These are phyloP conservation scores for Coleophora deauratella DNA, from an alignment of 2,888 invertebrate genomes.

Conservation along the genomic window DNA sequence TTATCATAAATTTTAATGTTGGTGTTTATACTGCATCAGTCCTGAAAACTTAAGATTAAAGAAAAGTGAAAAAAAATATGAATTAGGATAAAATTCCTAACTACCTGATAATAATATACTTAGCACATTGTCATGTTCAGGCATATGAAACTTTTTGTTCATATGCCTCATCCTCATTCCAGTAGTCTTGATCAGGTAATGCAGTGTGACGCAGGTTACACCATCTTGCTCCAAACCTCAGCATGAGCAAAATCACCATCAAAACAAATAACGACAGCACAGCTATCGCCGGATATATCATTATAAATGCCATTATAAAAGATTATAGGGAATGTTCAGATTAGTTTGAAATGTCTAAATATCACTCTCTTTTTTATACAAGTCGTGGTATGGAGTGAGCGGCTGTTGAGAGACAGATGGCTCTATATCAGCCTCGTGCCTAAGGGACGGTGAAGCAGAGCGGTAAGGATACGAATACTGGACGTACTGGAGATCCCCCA, in stretches of 20 bases:
- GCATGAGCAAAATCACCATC: slow-evolving; percentile 81
- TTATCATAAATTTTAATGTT: no score
- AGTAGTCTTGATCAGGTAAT: slow-evolving; percentile 76
- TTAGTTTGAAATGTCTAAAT: no score
- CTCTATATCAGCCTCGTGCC: slow-evolving; percentile 33
- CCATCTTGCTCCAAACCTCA: slow-evolving; percentile 82
- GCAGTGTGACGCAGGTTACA: slow-evolving; percentile 81
- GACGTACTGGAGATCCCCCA: slow-evolving; percentile 66
- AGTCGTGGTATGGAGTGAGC: slow-evolving; percentile 54
- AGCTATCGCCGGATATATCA: slow-evolving; percentile 86
- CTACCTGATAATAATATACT: no score
- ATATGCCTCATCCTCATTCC: slow-evolving; percentile 78
- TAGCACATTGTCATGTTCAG: no score
- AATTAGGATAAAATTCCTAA: no score
- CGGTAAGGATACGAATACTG: slow-evolving; percentile 41
- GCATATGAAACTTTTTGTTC: slow-evolving; percentile 78
- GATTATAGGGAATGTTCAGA: no score
- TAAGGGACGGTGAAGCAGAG: slow-evolving; percentile 33
- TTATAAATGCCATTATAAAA: slow-evolving; percentile 82
- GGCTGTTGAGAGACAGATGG: slow-evolving; percentile 54
- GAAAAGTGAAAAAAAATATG: no score
- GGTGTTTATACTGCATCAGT: no score
- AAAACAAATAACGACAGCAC: slow-evolving; percentile 82
- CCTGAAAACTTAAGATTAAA: no score
- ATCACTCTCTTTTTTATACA: no score